Evolutionary conservation across 2,113 vertebrate species (phyloP), one percentile per base, ranked within the genome.

Genomic region (Montifringilla adamsi): DNA sequence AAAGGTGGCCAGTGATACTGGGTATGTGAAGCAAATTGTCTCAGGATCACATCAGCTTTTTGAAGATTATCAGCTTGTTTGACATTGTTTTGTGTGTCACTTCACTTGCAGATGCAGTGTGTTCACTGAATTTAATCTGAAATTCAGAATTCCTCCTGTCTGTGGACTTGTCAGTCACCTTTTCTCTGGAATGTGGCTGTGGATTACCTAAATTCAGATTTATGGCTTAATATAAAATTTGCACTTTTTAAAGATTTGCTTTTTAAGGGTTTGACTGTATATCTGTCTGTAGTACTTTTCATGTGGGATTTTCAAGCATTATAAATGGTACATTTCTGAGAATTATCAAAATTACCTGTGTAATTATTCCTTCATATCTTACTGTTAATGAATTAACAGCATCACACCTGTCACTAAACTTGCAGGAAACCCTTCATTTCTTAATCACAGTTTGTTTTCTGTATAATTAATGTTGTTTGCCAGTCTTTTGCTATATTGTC

Each of bases 401-500:
- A 55, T 85, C 23, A 43, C 18, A 39, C 22, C n/a, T 90, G 62
- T 73, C 64, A 47, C 75, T 69, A 37, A 15, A 39, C 44, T 83
- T 77, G 44, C 4, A 90, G 53, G 27, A 94, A 85, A 88, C 59
- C 19, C 27, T 95, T 88, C 3, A 63, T 88, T 94, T 91, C 59
- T 90, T 80, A 69, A 94, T 94, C 31, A 46, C 44, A 50, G 31
- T 86, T 93, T 93, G 60, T 82, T 93, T 96, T 74, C 87, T 84
- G 0, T 59, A 37, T 84, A 56, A 63, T 81, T 92, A 75, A 52
- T 90, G 20, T 67, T 77, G 47, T 90, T 91, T 93, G 44, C 53
- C 41, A 17, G 19, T 72, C 20, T 84, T 62, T 28, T 59, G 8
- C 52, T 70, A 0, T 70, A 52, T 84, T 90, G 55, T 88, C 30